Percentiles rank a stretch among this genome's conserved stretches.
These are phyloP conservation scores for Microhierax caerulescens DNA, from an alignment of 2,797 vertebrate genomes.

Conservation along the genomic window DNA sequence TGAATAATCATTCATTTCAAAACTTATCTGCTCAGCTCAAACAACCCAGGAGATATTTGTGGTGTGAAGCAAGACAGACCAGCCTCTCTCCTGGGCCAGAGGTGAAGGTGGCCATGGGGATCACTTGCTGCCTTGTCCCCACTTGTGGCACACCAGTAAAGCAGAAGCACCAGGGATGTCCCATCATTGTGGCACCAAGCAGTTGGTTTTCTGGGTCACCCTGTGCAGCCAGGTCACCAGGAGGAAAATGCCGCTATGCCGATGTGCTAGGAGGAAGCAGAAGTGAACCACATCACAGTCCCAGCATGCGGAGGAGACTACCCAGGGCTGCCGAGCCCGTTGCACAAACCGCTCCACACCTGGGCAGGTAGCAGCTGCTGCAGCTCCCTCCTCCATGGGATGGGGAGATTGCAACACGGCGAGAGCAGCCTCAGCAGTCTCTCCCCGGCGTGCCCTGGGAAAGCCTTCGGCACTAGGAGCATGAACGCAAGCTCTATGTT, in stretches of 20 bases:
- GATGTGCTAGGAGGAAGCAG: background rate
- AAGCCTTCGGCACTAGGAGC: background rate
- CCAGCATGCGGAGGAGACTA: background rate
- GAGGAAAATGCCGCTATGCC: background rate
- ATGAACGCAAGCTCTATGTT: background rate
- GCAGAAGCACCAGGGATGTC: background rate
- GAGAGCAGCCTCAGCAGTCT: background rate
- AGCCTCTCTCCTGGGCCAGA: background rate
- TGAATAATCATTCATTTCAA: background rate
- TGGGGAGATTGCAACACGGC: background rate
- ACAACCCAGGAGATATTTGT: rapidly evolving
- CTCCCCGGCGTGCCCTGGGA: background rate
- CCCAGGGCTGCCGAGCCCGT: background rate
- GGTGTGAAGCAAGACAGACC: background rate
- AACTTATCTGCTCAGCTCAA: background rate
- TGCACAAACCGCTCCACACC: background rate
- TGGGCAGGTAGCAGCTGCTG: background rate
- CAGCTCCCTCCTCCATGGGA: background rate
- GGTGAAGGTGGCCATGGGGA: background rate
- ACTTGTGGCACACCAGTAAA: rapidly evolving
- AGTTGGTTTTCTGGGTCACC: background rate
- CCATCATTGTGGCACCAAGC: rapidly evolving
- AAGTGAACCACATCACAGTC: background rate
- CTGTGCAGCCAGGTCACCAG: background rate
- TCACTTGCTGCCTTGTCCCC: background rate